Base-by-base conservation (phyloP, 64 coral and sea anemone species). In the Actinia equina region DNA sequence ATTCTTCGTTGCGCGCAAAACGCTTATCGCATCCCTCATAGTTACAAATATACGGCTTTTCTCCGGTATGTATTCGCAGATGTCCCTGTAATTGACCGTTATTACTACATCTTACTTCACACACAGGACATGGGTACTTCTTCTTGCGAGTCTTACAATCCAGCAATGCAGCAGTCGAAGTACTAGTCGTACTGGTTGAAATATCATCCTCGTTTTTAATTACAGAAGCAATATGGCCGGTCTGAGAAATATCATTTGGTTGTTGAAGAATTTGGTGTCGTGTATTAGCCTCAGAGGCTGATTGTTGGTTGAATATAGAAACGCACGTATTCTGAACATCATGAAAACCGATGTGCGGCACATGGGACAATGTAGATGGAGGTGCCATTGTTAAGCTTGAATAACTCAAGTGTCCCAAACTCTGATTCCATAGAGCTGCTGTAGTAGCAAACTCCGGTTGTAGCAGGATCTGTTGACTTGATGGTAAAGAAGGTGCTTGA, bases 1-100 rank as follows among this genome's bases (percentile, higher is more conserved):
- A 53, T 78, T 98, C 95, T 77, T 98, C 95, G 79, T 98, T 98
- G 45, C 95, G 90, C 79, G 95, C 95, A 78, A 98, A 98, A 19
- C 93, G 87, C 23, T 90, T 77, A 84, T 94, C 90, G 15, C 95
- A 98, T 45, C 93, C 93, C 18, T 94, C 92, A 63, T 85, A 89
- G 82, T 54, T 85, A 54, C 95, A 98, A 89, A 61, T 77, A 77
- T 87, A 98, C 16, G 95, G 95, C 57, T 87, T 88, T 86, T 98
- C 95, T 17, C 95, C 95, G 2, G 95, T 98, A 41, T 98, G 95
- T 67, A 94, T 98, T 83, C 95, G 89, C 71, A 98, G 87, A 43
- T 98, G 95, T 17, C 95, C 95, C 89, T 94, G 95, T 42, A 98
- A 59, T 62, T 98, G 95, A 41, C 95, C 95, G 51, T 98, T 98